Conservation (phyloP, 2,888 invertebrate species). For the Pammene fasciana region DNA sequence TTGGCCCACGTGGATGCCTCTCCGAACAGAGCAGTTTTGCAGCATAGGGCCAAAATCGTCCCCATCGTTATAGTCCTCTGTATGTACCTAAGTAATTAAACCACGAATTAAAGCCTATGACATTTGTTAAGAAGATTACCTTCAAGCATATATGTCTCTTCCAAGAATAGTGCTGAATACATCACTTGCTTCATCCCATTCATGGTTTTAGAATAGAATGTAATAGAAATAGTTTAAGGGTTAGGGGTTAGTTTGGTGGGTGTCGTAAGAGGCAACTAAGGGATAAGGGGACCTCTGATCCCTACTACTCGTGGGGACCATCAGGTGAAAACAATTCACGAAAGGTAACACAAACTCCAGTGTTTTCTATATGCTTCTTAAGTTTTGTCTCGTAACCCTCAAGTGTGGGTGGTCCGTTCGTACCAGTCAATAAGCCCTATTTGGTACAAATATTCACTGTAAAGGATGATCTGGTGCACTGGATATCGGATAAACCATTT, state of each 20-base stretch:
- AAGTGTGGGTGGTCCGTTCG: conserved; percentile 83
- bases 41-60: conserved; percentile 85
- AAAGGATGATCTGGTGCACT: conserved; percentile 86
- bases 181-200: conserved; percentile 86
- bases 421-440: conserved; percentile 87
- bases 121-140: conserved; percentile 85
- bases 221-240: too few relatives aligned
- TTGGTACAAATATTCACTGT: conserved; percentile 91
- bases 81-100: conserved; percentile 89
- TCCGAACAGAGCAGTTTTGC: conserved; percentile 85
- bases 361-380: conserved; percentile 84
- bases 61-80: conserved; percentile 81
- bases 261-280: too few relatives aligned
- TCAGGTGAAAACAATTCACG: too few relatives aligned
- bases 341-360: too few relatives aligned
- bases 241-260: too few relatives aligned
- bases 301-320: too few relatives aligned
- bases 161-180: conserved; percentile 88
- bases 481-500: conserved; percentile 92
- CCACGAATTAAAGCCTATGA: conserved; percentile 90
- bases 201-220: too few relatives aligned
- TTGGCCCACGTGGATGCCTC: conserved; percentile 93
- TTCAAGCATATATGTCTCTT: conserved; percentile 85
- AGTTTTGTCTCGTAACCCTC: conserved; percentile 84
- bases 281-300: too few relatives aligned